Base-by-base conservation (phyloP, 1,140 invertebrate genomes). In the Scaptodrosophila lebanonensis region DNA sequence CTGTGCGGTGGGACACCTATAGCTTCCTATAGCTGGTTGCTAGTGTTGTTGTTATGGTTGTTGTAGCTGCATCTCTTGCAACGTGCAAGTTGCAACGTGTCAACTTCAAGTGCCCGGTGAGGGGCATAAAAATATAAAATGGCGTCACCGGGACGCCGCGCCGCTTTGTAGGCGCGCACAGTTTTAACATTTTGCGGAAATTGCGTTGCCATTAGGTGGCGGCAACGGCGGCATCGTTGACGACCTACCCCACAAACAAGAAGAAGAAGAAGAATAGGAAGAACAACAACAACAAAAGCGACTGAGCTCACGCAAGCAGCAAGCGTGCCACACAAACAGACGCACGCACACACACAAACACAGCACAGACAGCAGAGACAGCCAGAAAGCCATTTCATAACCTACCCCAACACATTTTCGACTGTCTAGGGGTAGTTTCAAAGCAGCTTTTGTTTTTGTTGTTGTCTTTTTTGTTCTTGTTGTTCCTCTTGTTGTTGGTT, bases 381-480 rank as follows among this genome's bases (percentile, higher is more conserved):
- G n/a, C n/a, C n/a, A n/a, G n/a, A n/a, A n/a, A n/a, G n/a, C n/a
- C n/a, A n/a, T n/a, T n/a, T n/a, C 32, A 64, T 73, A 68, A 82
- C 75, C 75, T 82, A 63, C 75, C 75, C 51, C 76, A 82, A 82
- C 75, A 76, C 76, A 67, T 75, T 73, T 47, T 52, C 12, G 39
- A 56, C 51, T 82, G 62, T 42, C 76, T 82, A 62, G 70, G 75
- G 75, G 75, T 82, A 75, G 75, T 59, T 66, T 54, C 17, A 15
- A 38, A 32, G 18, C 8, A 36, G 22, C 42, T 45, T 25, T 30
- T 11, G 2, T 16, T 6, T 15, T 25, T 7, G 5, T 39, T 40
- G 9, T 9, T 20, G n/a, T 8, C 15, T 27, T 16, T 30, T 38
- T 25, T 35, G 18, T 25, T 2, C 25, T 52, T 11, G 9, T 12